These are phyloP conservation scores for Drosophila histrio DNA, from an alignment of 2,888 invertebrate genomes.

Conservation along the genomic window DNA sequence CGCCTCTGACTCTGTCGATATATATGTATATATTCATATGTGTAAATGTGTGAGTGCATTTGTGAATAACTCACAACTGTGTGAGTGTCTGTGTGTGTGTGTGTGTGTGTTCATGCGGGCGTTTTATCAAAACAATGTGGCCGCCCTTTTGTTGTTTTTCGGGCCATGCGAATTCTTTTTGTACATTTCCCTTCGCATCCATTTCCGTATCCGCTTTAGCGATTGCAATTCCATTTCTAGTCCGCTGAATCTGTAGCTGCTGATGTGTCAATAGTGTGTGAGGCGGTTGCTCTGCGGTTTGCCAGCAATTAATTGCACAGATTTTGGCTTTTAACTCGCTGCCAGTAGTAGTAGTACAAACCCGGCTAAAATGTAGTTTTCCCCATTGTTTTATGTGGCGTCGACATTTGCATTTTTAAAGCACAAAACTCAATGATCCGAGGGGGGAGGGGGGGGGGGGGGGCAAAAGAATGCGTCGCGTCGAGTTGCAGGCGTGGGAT, in stretches of 20 bases:
- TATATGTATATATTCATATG: conserved; percentile 5
- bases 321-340: conserved; percentile 58
- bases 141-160: conserved; percentile 76
- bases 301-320: conserved; percentile 78
- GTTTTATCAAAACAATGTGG: conserved; percentile 77
- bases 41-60: conserved; percentile 19
- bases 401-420: conserved; percentile 67
- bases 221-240: conserved; percentile 73
- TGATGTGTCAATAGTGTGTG: conserved; percentile 81
- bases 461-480: conserved; percentile 47
- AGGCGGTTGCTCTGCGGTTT: conserved; percentile 67
- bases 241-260: conserved; percentile 58
- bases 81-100: conserved; percentile 11
- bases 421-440: conserved; percentile 27
- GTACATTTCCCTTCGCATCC: conserved; percentile 10
- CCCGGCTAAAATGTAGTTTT: conserved; percentile 41
- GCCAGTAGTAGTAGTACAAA: conserved; percentile 25
- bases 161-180: conserved; percentile 67
- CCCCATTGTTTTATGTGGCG: conserved; percentile 44
- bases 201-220: conserved; percentile 49
- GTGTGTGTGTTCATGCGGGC: conserved; percentile 65
- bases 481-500: conserved; percentile 43
- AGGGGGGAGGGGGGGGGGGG: too few relatives aligned
- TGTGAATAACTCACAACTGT: conserved; percentile 1
- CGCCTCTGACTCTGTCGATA: conserved; percentile 15